Conservation (phyloP, 2,113 vertebrate species). For the Periophthalmus modestus region DNA sequence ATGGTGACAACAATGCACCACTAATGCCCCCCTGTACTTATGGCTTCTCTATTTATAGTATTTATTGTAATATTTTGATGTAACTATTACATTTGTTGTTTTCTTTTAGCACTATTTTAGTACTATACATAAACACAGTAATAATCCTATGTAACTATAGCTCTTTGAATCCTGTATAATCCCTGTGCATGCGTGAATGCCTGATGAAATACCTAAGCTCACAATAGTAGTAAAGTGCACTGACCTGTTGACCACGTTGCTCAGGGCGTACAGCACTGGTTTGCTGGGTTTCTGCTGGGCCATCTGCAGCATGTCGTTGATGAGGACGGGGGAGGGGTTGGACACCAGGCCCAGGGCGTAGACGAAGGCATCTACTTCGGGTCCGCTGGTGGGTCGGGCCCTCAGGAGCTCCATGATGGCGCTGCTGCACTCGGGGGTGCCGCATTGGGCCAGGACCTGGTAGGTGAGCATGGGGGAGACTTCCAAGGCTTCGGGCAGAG, state of each 20-base stretch:
- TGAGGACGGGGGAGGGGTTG: constrained; percentile 80
- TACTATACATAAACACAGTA: too few species aligned
- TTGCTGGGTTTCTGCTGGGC: constrained; percentile 86
- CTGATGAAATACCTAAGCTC: too few species aligned
- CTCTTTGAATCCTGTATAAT: too few species aligned
- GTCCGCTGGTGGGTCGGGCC: constrained; percentile 57
- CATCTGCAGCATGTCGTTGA: constrained; percentile 84
- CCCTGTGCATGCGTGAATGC: too few species aligned
- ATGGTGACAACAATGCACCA: too few species aligned
- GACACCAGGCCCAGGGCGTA: constrained; percentile 86
- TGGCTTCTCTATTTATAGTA: too few species aligned
- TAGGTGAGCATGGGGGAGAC: constrained; percentile 80
- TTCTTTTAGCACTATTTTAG: too few species aligned
- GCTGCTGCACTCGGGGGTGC: constrained; percentile 87
- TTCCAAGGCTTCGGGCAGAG: constrained; percentile 60
- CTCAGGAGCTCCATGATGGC: constrained; percentile 85
- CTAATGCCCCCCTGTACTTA: too few species aligned
- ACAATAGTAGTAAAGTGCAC: constrained; percentile 27
- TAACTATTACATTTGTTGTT: too few species aligned
- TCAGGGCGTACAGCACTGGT: constrained; percentile 87
- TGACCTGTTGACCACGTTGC: constrained; percentile 87
- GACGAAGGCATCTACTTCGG: constrained; percentile 80
- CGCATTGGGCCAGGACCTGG: constrained; percentile 90
- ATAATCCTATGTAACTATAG: too few species aligned
- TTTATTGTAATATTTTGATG: too few species aligned